A percentile compares a stretch with the other conserved stretches of the same genome.
Conservation (phyloP, 2,113 vertebrate genomes). For the Ciconia boyciana region DNA sequence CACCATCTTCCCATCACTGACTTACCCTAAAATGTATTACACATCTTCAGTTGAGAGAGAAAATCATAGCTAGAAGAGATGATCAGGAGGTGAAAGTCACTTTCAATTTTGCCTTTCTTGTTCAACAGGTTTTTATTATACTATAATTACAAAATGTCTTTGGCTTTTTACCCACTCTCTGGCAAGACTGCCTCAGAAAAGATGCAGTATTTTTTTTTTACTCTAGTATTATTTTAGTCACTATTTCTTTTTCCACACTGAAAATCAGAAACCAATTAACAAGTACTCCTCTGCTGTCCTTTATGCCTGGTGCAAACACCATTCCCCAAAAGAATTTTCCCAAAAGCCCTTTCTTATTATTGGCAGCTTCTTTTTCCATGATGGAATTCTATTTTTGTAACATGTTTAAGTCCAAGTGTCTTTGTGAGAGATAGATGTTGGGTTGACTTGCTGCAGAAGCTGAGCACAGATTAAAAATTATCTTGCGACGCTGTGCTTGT, state of each 20-base stretch:
- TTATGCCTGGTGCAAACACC: neutral
- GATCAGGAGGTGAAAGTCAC: neutral
- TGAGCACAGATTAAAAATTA: conserved; percentile 23
- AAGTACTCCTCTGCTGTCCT: neutral
- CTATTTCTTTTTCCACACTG: neutral
- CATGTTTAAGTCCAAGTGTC: neutral
- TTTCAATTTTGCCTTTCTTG: neutral
- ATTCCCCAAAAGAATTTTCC: neutral
- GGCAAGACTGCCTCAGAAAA: neutral
- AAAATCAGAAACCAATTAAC: conserved; percentile 44
- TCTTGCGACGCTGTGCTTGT: neutral
- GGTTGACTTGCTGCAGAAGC: neutral
- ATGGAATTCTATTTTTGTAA: conserved; percentile 34
- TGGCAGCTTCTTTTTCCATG: conserved; percentile 13
- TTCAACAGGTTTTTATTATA: neutral
- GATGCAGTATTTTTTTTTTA: neutral
- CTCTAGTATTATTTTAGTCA: neutral
- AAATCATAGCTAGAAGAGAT: neutral
- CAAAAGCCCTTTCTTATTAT: conserved; percentile 2
- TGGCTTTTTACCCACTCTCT: neutral
- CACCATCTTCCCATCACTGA: neutral
- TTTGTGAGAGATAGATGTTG: neutral
- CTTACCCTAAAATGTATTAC: neutral
- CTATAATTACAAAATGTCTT: neutral
- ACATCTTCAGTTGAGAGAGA: neutral